These are phyloP conservation scores for Dendrolimus punctatus DNA, from an alignment of 1,140 invertebrate genomes.

Conservation along the genomic window DNA sequence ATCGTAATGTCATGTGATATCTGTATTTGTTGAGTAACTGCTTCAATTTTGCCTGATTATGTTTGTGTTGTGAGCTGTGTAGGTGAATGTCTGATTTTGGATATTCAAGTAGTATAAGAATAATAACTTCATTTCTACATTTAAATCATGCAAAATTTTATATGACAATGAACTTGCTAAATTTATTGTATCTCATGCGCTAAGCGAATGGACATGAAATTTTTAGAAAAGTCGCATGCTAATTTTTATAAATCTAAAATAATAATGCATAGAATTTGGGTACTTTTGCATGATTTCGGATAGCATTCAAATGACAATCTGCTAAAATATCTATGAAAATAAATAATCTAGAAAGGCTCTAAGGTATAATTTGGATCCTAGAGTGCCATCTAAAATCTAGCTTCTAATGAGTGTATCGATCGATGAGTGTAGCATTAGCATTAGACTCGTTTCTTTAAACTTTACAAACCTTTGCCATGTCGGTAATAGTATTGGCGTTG, in stretches of 20 bases:
- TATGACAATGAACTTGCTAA: slow-evolving; percentile 3
- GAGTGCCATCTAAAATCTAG: slow-evolving; percentile 7
- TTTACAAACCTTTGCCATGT: slow-evolving; percentile 97
- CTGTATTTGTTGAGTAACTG: slow-evolving; percentile 25
- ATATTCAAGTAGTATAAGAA: background rate
- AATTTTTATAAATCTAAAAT: background rate
- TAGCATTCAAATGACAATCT: too few relatives aligned
- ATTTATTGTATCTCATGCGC: slow-evolving; percentile 21
- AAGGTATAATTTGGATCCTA: background rate
- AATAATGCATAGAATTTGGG: too few relatives aligned
- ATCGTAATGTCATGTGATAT: slow-evolving; percentile 26
- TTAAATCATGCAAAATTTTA: slow-evolving; percentile 10
- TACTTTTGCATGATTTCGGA: too few relatives aligned
- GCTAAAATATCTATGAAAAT: too few relatives aligned
- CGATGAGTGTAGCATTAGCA: slow-evolving; percentile 54
- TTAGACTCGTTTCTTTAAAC: slow-evolving; percentile 15
- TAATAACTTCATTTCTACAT: slow-evolving; percentile 9
- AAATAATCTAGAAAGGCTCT: too few relatives aligned
- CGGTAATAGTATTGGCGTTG: slow-evolving; percentile 98
- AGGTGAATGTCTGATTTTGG: slow-evolving; percentile 2
- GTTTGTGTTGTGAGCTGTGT: background rate
- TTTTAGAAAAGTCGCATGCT: slow-evolving; percentile 18
- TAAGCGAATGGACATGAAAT: slow-evolving; percentile 30
- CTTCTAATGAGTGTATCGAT: slow-evolving; percentile 35
- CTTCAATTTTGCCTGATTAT: background rate